Base-by-base conservation (phyloP, 2,113 vertebrate species). In the Antidorcas marsupialis region DNA sequence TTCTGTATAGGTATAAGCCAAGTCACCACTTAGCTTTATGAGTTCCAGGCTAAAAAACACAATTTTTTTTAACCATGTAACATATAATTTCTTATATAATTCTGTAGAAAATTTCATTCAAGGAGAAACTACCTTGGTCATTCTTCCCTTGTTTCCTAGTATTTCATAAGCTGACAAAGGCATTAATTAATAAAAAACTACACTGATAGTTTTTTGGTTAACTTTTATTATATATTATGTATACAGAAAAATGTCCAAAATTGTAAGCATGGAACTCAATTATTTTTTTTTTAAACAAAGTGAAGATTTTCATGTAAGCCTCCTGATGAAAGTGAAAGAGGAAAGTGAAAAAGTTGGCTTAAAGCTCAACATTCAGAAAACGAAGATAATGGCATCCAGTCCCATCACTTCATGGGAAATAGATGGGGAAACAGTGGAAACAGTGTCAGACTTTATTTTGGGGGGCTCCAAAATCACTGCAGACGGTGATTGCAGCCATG, bases 151-250 rank as follows among this genome's bases (percentile, higher is more conserved):
- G 47, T 94, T 86, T 95, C 79, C 59, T 71, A 62, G 62, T 43
- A 92, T 96, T 94, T 94, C 45, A 87, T 45, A 94, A 97, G 62
- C 45, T 94, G 53, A 64, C 71, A 55, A 50, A 92, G 36, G 45
- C 50, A 62, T 81, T 90, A 17, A 60, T 97, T 92, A 87, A 45
- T 87, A 95, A 93, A 36, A 95, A 82, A 87, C 57, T 67, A 39
- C 7, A 55, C 8, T 25, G 55, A 74, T 30, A 57, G 14, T 14
- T 93, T 88, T 36, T 94, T 57, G 30, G 45, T 71, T 60, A 64
- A 30, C 27, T 52, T 91, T 86, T 78, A 87, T n/a, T 84, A 28
- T 10, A 30, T 36, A 23, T 87, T 11, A 86, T 50, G 55, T 23
- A 82, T 21, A 50, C 27, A 78, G 78, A 81, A 92, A 96, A 81